Evolutionary conservation across 2,888 invertebrate species (phyloP), one percentile per base, ranked within the genome.

Genomic region (Perizoma affinitatum): DNA sequence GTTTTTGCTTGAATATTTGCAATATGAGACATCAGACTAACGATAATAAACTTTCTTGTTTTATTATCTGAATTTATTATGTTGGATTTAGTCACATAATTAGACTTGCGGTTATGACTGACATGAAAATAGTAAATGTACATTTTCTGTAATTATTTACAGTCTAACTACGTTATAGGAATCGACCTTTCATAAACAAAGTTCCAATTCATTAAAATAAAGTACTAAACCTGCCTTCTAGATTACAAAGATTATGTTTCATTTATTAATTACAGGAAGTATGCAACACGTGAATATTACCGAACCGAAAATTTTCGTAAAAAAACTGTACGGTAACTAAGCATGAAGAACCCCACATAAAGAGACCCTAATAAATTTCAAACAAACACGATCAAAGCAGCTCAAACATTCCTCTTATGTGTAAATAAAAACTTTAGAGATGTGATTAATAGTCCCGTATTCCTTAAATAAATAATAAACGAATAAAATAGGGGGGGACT

Each of bases 401-500:
- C 73, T 75, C 80, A 79, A 80, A 78, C 81, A 84, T 83, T 83
- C 84, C 80, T 76, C 81, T 74, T 74, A 82, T 75, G 79, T 83
- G 86, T 91, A 90, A 92, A 91, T 90, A 90, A 91, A 90, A 90
- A 86, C 84, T 84, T 82, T 83, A 84, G 85, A 87, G 83, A 85
- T 86, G 89, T 92, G 91, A 92, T 92, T 91, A 91, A 92, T 90
- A 84, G 87, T 82, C 86, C 76, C 84, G 88, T 88, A 88, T 89
- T 90, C 92, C 88, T 86, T 90, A 90, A 88, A 92, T 91, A 92
- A 92, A 92, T 91, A 92, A 89, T 90, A 90, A 88, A 87, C 84
- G 83, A 89, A 92, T 91, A 92, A 90, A 91, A 91, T 91, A 90
- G 86, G 83, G 83, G 86, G 83, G 81, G 85, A 70, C 77, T 79